Base-by-base conservation (phyloP, 2,113 vertebrate genomes). In the Anhinga rufa region DNA sequence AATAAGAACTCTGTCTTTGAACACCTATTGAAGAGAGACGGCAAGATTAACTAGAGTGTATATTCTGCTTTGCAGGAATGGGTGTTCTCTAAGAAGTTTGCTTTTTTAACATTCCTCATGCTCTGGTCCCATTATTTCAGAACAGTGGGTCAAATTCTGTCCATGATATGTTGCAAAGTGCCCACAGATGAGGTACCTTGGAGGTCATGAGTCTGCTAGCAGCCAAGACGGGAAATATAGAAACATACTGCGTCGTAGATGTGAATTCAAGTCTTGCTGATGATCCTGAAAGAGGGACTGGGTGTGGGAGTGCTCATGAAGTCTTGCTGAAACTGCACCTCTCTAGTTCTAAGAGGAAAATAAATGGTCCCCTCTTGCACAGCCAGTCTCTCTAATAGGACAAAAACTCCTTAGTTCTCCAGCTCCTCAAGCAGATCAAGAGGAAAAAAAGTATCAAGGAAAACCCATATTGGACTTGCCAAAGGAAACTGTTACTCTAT, bases 151-250 rank as follows among this genome's bases (percentile, higher is more conserved):
- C 0, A 1, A 31, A 57, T 65, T 84, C 57, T 79, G 65, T 44
- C 65, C 4, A 2, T 42, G 54, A 4, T 62, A 4, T 5, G 10
- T 20, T 65, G 20, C 54, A 19, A 66, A 5, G 15, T 46, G 28
- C 32, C 62, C 21, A 18, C n/a, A 65, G 36, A 42, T 5, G 4
- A 0, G 0, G 58, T 48, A 54, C 68, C 48, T 31, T 57, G 55
- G 34, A 81, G 82, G 49, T 68, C 38, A 6, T 12, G 31, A 69
- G 48, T 49, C 64, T 86, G 32, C 48, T 55, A 51, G 54, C 61
- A 54, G 31, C 90, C 40, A 54, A 21, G 52, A 28, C 15, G 20
- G 54, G 58, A 44, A 38, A 54, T 42, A 36, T 31, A 57, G 85
- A 79, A 78, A 64, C 4, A 8, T 31, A 14, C 55, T 25, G 20